Conservation (phyloP, 1,140 invertebrate genomes). For the Microplitis mediator region DNA sequence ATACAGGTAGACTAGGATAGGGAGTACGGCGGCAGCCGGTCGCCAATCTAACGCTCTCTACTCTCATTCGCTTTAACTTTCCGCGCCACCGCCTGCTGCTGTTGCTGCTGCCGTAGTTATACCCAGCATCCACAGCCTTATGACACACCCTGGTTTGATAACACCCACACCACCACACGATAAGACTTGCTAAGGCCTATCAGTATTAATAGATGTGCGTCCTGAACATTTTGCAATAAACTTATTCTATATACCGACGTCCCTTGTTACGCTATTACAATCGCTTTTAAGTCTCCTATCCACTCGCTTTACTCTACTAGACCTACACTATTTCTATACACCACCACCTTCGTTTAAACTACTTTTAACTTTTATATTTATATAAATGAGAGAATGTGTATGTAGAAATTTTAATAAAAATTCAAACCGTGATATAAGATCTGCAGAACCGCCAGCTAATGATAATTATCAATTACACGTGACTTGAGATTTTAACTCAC, state of each 20-base stretch:
- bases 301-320: too few species aligned
- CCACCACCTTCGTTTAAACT: too few species aligned
- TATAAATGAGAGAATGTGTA: too few species aligned
- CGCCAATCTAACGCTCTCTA: slow-evolving; percentile 16
- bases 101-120: too few species aligned
- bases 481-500: neutral
- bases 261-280: too few species aligned
- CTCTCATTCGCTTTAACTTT: slow-evolving; percentile 2
- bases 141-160: slow-evolving; percentile 60
- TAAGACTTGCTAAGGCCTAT: slow-evolving; percentile 35
- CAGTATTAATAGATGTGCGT: slow-evolving; percentile 56
- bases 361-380: too few species aligned
- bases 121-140: neutral
- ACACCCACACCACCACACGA: slow-evolving; percentile 57
- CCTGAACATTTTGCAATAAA: slow-evolving; percentile 49
- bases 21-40: slow-evolving; percentile 15
- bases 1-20: neutral
- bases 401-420: too few species aligned
- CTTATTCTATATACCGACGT: neutral
- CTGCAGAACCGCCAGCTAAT: slow-evolving; percentile 26
- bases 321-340: too few species aligned
- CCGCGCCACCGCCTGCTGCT: slow-evolving; percentile 27
- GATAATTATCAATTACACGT: slow-evolving; percentile 45
- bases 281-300: too few species aligned
- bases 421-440: slow-evolving; percentile 12